phyloP scores from a whole-genome alignment of 2,797 vertebrate genomes.

The Pseudochirops corinnae region DNA sequence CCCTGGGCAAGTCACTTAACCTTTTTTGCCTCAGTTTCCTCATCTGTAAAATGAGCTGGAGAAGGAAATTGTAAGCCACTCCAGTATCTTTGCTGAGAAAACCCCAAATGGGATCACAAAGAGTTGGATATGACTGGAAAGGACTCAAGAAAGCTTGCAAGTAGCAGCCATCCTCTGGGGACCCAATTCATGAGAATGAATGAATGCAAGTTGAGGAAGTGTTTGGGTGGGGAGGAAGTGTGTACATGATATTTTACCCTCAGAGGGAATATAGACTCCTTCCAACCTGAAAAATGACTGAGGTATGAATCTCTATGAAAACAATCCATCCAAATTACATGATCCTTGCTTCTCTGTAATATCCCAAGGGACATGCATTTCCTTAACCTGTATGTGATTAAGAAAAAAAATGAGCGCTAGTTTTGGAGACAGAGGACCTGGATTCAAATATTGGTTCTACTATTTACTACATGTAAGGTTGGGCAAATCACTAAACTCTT shows the following conservation, averaged over 20 bases:
- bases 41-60: too few species aligned
- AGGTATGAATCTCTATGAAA: background rate
- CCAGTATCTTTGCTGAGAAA: too few species aligned
- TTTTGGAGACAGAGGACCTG: background rate
- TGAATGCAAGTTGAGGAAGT: background rate
- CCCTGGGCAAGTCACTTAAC: too few species aligned
- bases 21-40: too few species aligned
- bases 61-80: too few species aligned
- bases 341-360: background rate
- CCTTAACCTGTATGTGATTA: background rate
- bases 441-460: background rate
- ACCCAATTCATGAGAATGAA: background rate
- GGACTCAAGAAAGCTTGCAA: background rate
- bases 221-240: too few species aligned
- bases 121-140: too few species aligned
- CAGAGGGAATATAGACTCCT: background rate
- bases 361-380: background rate
- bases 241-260: background rate
- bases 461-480: background rate
- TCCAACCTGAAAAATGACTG: background rate
- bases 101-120: too few species aligned
- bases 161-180: background rate
- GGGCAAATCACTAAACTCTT: background rate
- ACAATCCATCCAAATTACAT: background rate
- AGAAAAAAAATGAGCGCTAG: background rate